These are phyloP conservation scores for Danaus melanippus DNA, from an alignment of 1,140 invertebrate genomes.

Conservation along the genomic window DNA sequence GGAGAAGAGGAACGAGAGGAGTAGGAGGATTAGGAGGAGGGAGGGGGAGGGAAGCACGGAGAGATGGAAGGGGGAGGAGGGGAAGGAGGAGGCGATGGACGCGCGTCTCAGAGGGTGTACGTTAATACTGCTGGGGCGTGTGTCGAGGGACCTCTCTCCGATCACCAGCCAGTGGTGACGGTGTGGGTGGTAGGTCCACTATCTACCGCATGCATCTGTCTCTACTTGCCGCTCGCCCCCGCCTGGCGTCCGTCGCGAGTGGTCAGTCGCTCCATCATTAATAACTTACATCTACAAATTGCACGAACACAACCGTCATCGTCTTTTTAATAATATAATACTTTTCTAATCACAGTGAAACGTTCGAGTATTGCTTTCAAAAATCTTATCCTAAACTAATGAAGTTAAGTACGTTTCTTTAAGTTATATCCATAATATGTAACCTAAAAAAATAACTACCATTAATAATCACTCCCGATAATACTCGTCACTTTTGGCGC, in stretches of 20 bases:
- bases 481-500: constrained; percentile 5
- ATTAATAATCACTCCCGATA: no score
- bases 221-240: constrained; percentile 47
- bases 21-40: no score
- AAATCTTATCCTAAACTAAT: constrained; percentile 21
- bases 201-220: constrained; percentile 61
- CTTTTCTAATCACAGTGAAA: constrained; percentile 59
- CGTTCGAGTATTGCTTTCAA: constrained; percentile 55
- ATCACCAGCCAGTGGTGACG: constrained; percentile 17
- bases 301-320: constrained; percentile 68
- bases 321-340: constrained; percentile 62
- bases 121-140: no score
- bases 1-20: not conserved
- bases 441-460: constrained; percentile 1
- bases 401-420: constrained; percentile 27
- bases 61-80: no score
- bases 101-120: no score
- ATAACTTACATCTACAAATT: constrained; percentile 61
- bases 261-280: constrained; percentile 1
- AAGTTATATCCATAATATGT: constrained; percentile 1
- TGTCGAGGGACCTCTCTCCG: constrained; percentile 13
- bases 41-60: constrained; percentile 25
- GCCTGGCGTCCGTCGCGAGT: constrained; percentile 24
- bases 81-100: constrained; percentile 8
- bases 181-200: constrained; percentile 27